A percentile compares a stretch with the other conserved stretches of the same genome.
Conservation (phyloP, 2,113 vertebrate genomes). For the Macaca mulatta region DNA sequence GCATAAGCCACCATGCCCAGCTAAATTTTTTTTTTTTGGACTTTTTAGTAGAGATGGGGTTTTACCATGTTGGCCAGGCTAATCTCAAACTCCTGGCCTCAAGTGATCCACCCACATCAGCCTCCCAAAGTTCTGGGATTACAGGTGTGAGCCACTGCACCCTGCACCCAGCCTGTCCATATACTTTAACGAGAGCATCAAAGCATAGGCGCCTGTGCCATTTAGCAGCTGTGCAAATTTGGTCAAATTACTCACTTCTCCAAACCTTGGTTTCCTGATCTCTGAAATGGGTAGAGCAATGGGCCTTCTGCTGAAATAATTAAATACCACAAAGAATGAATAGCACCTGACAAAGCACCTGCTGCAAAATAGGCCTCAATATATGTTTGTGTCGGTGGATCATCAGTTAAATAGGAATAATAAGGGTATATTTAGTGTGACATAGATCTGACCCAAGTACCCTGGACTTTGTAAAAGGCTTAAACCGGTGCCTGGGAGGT, state of each 20-base stretch:
- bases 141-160: too few species aligned
- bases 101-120: too few species aligned
- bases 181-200: neutral
- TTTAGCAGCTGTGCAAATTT: neutral
- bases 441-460: neutral
- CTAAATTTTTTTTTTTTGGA: too few species aligned
- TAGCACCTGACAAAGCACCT: neutral
- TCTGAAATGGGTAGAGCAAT: neutral
- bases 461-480: too few species aligned
- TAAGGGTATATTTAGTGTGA: fast-evolving
- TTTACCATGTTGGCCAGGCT: too few species aligned
- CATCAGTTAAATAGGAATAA: neutral
- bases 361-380: neutral
- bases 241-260: neutral
- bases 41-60: too few species aligned
- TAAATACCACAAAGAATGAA: neutral
- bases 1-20: too few species aligned
- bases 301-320: neutral
- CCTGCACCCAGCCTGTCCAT: too few species aligned
- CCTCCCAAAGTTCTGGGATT: too few species aligned
- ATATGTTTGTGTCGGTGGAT: neutral
- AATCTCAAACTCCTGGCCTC: too few species aligned
- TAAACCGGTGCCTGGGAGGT: neutral
- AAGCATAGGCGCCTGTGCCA: neutral
- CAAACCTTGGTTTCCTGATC: neutral